Evolutionary conservation across 2,888 invertebrate genomes (phyloP), one percentile per base, ranked within the genome.

Genomic region (Pseudoips prasinana): DNA sequence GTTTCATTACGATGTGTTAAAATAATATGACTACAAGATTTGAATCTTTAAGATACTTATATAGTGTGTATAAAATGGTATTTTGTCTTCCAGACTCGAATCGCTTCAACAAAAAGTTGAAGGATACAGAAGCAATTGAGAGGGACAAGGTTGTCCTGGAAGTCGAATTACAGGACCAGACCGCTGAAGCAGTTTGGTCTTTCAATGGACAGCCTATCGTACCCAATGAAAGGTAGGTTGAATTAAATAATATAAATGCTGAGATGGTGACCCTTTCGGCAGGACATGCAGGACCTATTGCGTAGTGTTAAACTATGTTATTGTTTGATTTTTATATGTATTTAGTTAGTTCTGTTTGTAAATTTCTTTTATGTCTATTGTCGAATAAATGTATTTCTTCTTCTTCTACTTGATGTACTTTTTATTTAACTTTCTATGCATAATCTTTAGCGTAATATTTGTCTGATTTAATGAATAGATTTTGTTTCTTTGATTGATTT

Each of bases 101-200:
- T 88, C 95, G 97, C 71, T 98, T 99, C 91, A 96, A 97, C 79
- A 98, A 98, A 89, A 98, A 96, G 90, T 92, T 99, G 39, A 96
- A 98, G 84, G 98, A 99, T 77, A 96, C 96, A 14, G 95, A 94
- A 64, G 96, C 94, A 41, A 91, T 98, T 58, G 99, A 99, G 86
- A 92, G 97, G 58, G 98, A 98, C 63, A 97, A 95, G 70, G 90
- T 98, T 10, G 94, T 97, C 7, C 85, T 99, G 8, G 98, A 98
- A 70, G 92, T 98, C 43, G 98, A 98, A 80, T 91, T 98, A 19
- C 96, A 97, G 81, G 98, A 98, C 73, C 97, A 97, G 78, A 98
- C 97, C 9, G 98, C 98, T 1, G 95, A 98, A 29, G 96, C 97
- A 8, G 94, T 95, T 30, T 99, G 98, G 97, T 94, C 94, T 61